These are phyloP conservation scores for Eupithecia vulgata DNA, from an alignment of 2,888 invertebrate genomes.

Conservation along the genomic window DNA sequence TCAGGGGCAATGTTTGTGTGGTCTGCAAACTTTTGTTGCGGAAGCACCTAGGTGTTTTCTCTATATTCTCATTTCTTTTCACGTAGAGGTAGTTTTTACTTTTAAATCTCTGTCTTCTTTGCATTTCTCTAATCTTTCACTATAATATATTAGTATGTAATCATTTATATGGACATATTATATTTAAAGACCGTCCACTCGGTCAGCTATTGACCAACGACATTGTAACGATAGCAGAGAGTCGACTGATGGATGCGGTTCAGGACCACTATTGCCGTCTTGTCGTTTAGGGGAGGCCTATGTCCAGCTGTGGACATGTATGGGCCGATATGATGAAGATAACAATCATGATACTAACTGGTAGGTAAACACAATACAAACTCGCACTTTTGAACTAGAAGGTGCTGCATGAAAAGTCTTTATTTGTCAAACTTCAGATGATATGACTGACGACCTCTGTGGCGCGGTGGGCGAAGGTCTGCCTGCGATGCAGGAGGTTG, in stretches of 20 bases:
- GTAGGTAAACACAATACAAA: not conserved
- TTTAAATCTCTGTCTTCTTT: not conserved
- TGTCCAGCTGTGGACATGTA: not conserved
- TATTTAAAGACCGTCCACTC: not conserved
- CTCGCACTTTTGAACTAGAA: not conserved
- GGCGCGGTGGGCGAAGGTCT: too few species aligned
- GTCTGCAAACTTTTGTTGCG: not conserved
- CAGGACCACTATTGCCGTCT: not conserved
- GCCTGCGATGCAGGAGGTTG: too few species aligned
- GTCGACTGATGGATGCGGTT: not conserved
- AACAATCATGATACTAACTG: not conserved
- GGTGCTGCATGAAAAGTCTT: not conserved
- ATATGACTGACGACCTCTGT: too few species aligned
- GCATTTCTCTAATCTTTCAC: not conserved
- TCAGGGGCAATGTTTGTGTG: not conserved
- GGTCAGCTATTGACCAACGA: not conserved
- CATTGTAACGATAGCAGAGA: not conserved
- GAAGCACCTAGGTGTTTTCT: not conserved
- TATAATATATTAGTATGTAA: not conserved
- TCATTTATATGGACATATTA: not conserved
- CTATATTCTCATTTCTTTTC: not conserved
- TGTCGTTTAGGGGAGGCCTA: not conserved
- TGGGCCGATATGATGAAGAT: not conserved
- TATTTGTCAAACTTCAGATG: too few species aligned
- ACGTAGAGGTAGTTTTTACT: not conserved